Evolutionary conservation across 2,888 invertebrate genomes (phyloP).

Genomic region (Cepaea hortensis): DNA sequence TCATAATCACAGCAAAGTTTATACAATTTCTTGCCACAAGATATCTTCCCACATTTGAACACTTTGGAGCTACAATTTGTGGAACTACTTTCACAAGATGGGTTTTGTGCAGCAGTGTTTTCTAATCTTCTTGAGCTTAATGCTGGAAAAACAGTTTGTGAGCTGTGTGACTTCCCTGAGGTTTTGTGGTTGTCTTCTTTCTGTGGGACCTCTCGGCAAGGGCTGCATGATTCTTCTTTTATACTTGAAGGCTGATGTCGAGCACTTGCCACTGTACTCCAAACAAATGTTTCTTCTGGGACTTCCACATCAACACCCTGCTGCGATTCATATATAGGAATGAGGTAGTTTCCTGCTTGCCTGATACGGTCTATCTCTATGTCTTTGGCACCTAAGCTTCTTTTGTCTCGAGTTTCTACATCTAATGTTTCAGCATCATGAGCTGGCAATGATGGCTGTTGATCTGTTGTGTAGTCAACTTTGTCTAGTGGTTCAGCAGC

Average conservation of each 20-base stretch:
- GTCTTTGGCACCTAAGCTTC: not conserved
- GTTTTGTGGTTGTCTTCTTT: not conserved
- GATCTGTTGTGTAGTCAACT: conserved; percentile 57
- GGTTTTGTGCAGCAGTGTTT: not conserved
- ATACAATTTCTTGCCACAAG: conserved; percentile 29
- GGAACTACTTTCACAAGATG: conserved; percentile 1
- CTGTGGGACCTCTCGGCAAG: not conserved
- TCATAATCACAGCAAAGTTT: conserved; percentile 35
- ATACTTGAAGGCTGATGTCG: conserved; percentile 20
- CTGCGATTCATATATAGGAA: conserved; percentile 34
- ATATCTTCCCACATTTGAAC: not conserved
- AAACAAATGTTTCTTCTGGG: conserved; percentile 52
- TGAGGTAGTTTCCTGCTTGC: conserved; percentile 1
- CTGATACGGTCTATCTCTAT: not conserved
- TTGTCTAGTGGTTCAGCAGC: conserved; percentile 69
- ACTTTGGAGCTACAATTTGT: not conserved
- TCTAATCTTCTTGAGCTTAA: not conserved
- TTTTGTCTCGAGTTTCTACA: not conserved
- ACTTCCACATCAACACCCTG: conserved; percentile 57
- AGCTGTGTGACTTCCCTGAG: conserved; percentile 9
- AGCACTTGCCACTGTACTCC: conserved; percentile 39
- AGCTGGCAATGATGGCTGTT: conserved; percentile 11
- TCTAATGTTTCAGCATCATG: not conserved
- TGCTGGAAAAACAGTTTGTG: not conserved
- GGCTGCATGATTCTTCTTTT: conserved; percentile 16